Evolutionary conservation across 2,113 vertebrate species (phyloP), one percentile per base, ranked within the genome.

Genomic region (Myotis brandtii): DNA sequence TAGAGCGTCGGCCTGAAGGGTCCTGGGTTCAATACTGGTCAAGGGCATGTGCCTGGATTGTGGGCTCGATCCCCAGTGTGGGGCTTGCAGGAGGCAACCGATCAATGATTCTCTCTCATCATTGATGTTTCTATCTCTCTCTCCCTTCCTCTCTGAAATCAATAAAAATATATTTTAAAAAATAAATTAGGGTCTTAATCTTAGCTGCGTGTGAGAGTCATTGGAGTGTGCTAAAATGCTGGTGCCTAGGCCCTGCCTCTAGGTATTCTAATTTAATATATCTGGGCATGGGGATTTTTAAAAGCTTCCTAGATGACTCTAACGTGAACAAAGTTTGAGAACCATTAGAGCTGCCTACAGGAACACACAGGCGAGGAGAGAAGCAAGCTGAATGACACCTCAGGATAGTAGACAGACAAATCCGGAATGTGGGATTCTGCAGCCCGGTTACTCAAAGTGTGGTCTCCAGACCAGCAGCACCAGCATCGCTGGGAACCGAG

Each of bases 191-290:
- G 18, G 37, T 87, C 67, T 82, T 66, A 72, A 66, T 72, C 43
- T 64, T n/a, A 25, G 23, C 52, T 72, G 17, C 0, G 6, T 54
- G 50, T 43, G 85, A 79, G 14, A 86, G 46, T 73, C 64, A 62
- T n/a, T 59, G n/a, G 75, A 20, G 16, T 86, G 12, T 83, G 72
- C 86, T 91, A 59, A 84, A 95, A 67, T 93, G 84, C 48, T 69
- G 59, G n/a, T 86, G n/a, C 56, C 56, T 48, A 25, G 21, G 64
- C 23, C 59, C 66, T 66, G 21, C 43, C 30, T 52, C 59, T 73
- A 9, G 37, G 37, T 82, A 67, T 66, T 75, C 62, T 75, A 46
- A 69, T 77, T 88, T n/a, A n/a, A 27, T 83, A 30, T 77, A 70
- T 70, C 62, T 62, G 48, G 37, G 16, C 23, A 62, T 50, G 34